phyloP scores from a whole-genome alignment of 2,797 vertebrate genomes.

The Alosa sapidissima region DNA sequence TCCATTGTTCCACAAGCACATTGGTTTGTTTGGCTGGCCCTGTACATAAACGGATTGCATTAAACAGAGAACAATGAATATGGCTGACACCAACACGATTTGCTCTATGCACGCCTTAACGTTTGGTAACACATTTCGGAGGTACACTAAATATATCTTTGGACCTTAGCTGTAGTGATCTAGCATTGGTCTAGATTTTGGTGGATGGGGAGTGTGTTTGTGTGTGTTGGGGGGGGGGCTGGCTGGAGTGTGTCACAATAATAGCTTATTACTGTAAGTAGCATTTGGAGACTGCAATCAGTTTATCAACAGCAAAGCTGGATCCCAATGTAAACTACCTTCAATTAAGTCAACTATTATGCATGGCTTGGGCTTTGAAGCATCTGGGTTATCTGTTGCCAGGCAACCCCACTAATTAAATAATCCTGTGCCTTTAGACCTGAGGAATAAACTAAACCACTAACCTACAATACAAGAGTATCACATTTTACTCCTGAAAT shows the following conservation, averaged over 20 bases:
- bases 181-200: no score
- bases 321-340: slow-evolving; percentile 23
- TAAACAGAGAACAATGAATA: not conserved
- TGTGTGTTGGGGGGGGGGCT: no score
- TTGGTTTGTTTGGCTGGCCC: not conserved
- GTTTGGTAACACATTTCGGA: no score
- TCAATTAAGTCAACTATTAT: slow-evolving; percentile 47
- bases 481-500: not conserved
- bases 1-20: slow-evolving; percentile 3
- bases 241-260: not conserved
- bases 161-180: no score
- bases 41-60: not conserved
- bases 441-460: slow-evolving; percentile 30
- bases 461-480: not conserved
- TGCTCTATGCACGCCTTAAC: not conserved
- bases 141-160: not conserved
- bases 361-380: slow-evolving; percentile 47
- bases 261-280: not conserved
- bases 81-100: not conserved
- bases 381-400: slow-evolving; percentile 63
- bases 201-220: no score
- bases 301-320: slow-evolving; percentile 16
- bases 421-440: slow-evolving; percentile 48
- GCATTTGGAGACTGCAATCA: not conserved
- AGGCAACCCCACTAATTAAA: slow-evolving; percentile 64